Conservation (phyloP, 2,888 invertebrate species). For the Heliconius charithonia region DNA sequence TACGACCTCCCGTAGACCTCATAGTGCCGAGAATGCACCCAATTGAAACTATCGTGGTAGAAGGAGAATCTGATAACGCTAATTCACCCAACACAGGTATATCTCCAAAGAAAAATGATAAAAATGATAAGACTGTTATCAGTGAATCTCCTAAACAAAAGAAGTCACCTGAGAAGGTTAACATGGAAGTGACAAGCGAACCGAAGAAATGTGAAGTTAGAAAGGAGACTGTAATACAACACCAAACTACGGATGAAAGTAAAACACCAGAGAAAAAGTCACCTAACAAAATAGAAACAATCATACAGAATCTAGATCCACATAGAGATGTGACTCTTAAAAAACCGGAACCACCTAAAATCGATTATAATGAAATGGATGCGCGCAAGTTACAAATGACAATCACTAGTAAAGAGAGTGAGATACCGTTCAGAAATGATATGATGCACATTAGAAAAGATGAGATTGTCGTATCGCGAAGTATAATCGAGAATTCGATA, state of each 20-base stretch:
- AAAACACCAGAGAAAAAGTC: slow-evolving; percentile 70
- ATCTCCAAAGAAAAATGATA: slow-evolving; percentile 70
- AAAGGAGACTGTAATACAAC: slow-evolving; percentile 79
- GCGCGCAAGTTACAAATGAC: slow-evolving; percentile 61
- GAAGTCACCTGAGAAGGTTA: slow-evolving; percentile 65
- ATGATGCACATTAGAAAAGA: slow-evolving; percentile 67
- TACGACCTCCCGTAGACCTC: slow-evolving; percentile 63
- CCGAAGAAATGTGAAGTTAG: slow-evolving; percentile 71
- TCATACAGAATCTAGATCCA: slow-evolving; percentile 71
- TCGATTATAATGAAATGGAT: slow-evolving; percentile 70
- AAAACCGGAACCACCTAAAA: slow-evolving; percentile 68
- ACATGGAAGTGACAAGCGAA: slow-evolving; percentile 57
- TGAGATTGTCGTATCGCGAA: slow-evolving; percentile 73
- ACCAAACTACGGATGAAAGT: slow-evolving; percentile 69
- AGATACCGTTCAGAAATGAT: slow-evolving; percentile 70
- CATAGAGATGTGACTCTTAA: slow-evolving; percentile 66
- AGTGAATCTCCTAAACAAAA: slow-evolving; percentile 68
- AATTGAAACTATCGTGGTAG: slow-evolving; percentile 76
- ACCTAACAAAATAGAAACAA: slow-evolving; percentile 72
- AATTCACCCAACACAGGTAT: slow-evolving; percentile 59
- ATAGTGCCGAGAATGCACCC: slow-evolving; percentile 69
- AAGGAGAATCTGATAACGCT: slow-evolving; percentile 71
- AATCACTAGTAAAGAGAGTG: slow-evolving; percentile 66
- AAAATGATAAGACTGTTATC: slow-evolving; percentile 66
- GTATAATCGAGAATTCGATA: slow-evolving; percentile 67